These are phyloP conservation scores for Pentamera pediparva DNA, from an alignment of 53 echinoderm and acorn worm genomes.

Conservation along the genomic window DNA sequence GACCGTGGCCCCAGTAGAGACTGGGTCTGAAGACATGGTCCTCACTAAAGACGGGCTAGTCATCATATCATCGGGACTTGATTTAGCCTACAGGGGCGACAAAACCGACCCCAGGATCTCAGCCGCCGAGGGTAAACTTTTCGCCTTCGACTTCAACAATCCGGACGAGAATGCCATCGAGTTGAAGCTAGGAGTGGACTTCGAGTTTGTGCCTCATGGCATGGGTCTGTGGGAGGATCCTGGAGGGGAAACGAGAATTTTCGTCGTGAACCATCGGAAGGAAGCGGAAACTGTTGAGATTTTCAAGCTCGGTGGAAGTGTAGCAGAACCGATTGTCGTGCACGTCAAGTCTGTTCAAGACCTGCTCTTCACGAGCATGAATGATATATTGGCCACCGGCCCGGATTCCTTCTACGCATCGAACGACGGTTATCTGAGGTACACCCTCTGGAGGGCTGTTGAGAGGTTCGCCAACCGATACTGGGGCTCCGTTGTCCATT, in stretches of 20 bases:
- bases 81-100: neutral
- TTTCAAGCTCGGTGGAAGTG: neutral
- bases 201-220: slow-evolving; percentile 13
- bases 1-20: slow-evolving; percentile 2
- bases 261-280: slow-evolving; percentile 23
- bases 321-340: neutral
- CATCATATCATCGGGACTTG: slow-evolving; percentile 1
- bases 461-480: neutral
- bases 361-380: slow-evolving; percentile 6
- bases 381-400: slow-evolving; percentile 20
- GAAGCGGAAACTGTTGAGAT: slow-evolving; percentile 26
- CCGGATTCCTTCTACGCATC: slow-evolving; percentile 20
- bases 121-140: slow-evolving; percentile 2
- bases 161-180: slow-evolving; percentile 18
- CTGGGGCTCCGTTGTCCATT: slow-evolving; percentile 28
- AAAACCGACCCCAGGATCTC: neutral
- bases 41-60: slow-evolving; percentile 9
- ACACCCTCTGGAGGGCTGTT: neutral
- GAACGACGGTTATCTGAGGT: slow-evolving; percentile 20
- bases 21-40: slow-evolving; percentile 15
- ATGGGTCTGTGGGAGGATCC: slow-evolving; percentile 8
- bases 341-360: slow-evolving; percentile 10
- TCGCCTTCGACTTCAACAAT: slow-evolving; percentile 16
- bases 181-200: neutral
- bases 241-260: neutral